These are phyloP conservation scores for Aleiodes alternator DNA, from an alignment of 2,888 invertebrate species.

Conservation along the genomic window DNA sequence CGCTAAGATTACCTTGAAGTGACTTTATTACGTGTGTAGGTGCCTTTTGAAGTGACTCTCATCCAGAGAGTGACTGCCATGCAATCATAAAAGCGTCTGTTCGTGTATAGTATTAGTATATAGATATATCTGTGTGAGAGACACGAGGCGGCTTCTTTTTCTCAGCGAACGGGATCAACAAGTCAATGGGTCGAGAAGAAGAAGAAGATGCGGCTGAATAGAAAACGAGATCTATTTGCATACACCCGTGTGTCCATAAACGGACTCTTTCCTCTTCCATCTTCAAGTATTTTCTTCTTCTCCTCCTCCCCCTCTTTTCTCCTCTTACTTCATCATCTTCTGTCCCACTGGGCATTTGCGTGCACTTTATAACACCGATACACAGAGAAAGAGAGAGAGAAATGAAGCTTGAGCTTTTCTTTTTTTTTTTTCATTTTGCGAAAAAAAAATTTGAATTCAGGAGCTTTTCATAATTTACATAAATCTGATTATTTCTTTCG, in stretches of 20 bases:
- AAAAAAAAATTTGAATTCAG: conserved; percentile 5
- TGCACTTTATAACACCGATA: background rate
- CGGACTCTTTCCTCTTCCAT: conserved; percentile 48
- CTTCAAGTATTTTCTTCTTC: background rate
- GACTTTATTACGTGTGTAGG: too few species aligned
- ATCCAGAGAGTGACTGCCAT: too few species aligned
- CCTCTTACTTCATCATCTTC: too few species aligned
- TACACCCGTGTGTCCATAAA: conserved; percentile 58
- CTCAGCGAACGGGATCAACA: conserved; percentile 55
- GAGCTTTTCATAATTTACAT: conserved; percentile 8
- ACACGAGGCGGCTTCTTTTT: conserved; percentile 17
- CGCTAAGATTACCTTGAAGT: too few species aligned
- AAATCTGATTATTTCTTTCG: conserved; percentile 3
- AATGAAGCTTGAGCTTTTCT: background rate
- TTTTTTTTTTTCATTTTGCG: background rate
- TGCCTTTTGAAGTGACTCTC: too few species aligned
- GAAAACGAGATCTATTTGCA: conserved; percentile 63
- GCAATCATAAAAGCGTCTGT: too few species aligned
- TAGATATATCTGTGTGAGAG: background rate
- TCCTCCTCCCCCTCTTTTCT: too few species aligned
- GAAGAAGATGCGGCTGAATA: conserved; percentile 56
- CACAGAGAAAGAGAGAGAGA: too few species aligned
- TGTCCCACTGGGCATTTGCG: background rate
- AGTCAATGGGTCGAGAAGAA: conserved; percentile 58
- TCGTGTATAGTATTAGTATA: too few species aligned